Percentiles rank a stretch among this genome's conserved stretches.
Evolutionary conservation across 2,113 vertebrate species (phyloP).

Genomic region (Cyrtonyx montezumae): DNA sequence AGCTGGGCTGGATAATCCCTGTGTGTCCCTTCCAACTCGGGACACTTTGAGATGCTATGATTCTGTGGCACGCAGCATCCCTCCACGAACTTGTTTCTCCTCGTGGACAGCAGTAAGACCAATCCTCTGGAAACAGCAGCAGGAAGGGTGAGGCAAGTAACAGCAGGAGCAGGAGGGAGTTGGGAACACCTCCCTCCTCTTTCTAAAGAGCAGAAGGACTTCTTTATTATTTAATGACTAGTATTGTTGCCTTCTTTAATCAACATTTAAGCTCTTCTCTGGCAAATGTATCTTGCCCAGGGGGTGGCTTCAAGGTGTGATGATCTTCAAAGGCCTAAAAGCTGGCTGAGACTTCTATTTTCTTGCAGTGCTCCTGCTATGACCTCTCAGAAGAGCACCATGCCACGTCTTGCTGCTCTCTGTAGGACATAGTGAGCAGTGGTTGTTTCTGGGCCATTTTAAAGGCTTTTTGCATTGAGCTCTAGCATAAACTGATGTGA

Average conservation of each 20-base stretch:
- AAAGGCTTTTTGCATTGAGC: background rate
- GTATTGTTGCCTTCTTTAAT: slow-evolving; percentile 20
- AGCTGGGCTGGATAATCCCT: too few relatives aligned
- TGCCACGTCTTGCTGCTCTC: background rate
- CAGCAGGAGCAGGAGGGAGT: background rate
- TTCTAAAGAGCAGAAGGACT: background rate
- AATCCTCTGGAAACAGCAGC: background rate
- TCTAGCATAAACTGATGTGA: background rate
- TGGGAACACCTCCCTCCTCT: background rate
- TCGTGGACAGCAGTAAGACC: background rate
- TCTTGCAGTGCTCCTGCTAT: background rate
- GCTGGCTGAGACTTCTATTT: slow-evolving; percentile 25
- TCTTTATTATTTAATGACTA: slow-evolving; percentile 14
- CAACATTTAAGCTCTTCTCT: slow-evolving; percentile 25
- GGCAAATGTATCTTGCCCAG: background rate
- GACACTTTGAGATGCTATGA: too few relatives aligned
- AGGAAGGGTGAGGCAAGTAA: background rate
- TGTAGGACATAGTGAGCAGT: background rate
- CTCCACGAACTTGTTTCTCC: accelerated
- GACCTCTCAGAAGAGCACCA: background rate
- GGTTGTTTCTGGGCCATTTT: accelerated
- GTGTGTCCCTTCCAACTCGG: too few relatives aligned
- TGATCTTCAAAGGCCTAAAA: slow-evolving; percentile 57
- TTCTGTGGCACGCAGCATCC: background rate
- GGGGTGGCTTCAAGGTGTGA: slow-evolving; percentile 12